Evolutionary conservation across 2,113 vertebrate species (phyloP).

Genomic region (Craseonycteris thonglongyai): DNA sequence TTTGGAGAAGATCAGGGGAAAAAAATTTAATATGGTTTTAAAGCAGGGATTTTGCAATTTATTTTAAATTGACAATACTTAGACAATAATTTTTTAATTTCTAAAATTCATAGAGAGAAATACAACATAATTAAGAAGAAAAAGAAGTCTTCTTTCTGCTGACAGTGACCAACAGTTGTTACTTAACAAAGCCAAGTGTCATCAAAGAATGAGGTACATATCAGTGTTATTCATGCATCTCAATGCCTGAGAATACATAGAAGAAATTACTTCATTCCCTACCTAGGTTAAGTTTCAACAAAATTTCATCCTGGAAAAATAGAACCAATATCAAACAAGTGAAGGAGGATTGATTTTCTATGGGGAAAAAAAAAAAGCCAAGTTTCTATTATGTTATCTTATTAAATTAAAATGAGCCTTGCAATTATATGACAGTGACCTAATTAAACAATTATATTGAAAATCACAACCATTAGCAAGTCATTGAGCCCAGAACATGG

Average conservation of each 20-base stretch:
- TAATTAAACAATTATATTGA: neutral
- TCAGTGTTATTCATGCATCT: neutral
- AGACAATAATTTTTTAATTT: constrained; percentile 3
- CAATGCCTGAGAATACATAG: neutral
- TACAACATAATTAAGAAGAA: constrained; percentile 5
- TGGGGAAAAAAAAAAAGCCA: neutral
- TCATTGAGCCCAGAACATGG: neutral
- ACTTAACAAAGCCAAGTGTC: neutral
- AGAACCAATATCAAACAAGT: neutral
- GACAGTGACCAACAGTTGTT: neutral
- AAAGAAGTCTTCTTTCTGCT: neutral
- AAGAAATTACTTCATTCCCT: neutral
- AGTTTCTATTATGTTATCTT: neutral
- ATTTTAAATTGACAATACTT: constrained; percentile 20
- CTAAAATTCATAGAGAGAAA: neutral
- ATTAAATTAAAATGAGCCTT: constrained; percentile 24
- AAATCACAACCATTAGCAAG: neutral
- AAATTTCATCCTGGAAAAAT: neutral
- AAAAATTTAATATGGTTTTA: neutral
- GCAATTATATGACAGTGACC: constrained; percentile 17
- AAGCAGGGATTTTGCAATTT: neutral
- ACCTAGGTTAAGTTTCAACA: neutral
- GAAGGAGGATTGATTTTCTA: neutral
- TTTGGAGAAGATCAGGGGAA: neutral
- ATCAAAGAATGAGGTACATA: neutral